A percentile compares a stretch with the other conserved stretches of the same genome.
Conservation (phyloP, 35 echinoderm and acorn worm species). For the Chiridota heheva region DNA sequence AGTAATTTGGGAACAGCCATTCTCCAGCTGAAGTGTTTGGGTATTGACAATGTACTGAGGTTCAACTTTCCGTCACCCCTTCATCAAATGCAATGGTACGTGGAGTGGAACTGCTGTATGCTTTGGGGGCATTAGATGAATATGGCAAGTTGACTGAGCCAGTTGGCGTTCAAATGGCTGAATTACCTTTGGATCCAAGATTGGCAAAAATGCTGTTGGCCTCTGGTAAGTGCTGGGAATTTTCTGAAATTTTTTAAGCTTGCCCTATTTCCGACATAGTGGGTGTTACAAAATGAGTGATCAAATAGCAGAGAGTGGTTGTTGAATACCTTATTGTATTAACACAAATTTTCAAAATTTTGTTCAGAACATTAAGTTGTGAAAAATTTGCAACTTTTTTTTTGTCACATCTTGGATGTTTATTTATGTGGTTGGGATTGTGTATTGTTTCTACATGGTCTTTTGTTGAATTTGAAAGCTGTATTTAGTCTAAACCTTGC, state of each 20-base stretch:
- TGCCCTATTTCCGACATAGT: too few relatives aligned
- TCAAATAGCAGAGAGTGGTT: too few relatives aligned
- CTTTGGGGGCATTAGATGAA: conserved; percentile 83
- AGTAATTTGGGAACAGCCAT: conserved; percentile 82
- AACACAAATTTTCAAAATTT: neutral
- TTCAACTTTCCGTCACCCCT: conserved; percentile 92
- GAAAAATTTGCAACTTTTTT: too few relatives aligned
- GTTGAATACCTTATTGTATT: too few relatives aligned
- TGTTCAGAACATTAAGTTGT: too few relatives aligned
- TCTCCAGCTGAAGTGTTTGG: conserved; percentile 90
- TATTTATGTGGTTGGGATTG: too few relatives aligned
- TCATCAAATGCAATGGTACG: conserved; percentile 94
- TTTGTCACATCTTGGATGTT: too few relatives aligned
- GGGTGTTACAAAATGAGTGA: too few relatives aligned
- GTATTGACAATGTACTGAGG: conserved; percentile 92
- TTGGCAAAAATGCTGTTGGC: conserved; percentile 88
- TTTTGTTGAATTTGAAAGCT: too few relatives aligned
- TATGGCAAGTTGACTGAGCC: conserved; percentile 82
- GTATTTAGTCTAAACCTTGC: too few relatives aligned
- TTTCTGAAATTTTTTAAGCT: neutral
- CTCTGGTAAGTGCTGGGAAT: conserved; percentile 58
- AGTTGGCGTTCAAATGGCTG: conserved; percentile 85
- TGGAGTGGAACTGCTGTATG: conserved; percentile 93
- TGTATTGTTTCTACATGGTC: too few relatives aligned
- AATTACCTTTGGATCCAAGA: conserved; percentile 91